Base-by-base conservation (phyloP, 2,888 invertebrate species). In the Lithophane semibrunnea region DNA sequence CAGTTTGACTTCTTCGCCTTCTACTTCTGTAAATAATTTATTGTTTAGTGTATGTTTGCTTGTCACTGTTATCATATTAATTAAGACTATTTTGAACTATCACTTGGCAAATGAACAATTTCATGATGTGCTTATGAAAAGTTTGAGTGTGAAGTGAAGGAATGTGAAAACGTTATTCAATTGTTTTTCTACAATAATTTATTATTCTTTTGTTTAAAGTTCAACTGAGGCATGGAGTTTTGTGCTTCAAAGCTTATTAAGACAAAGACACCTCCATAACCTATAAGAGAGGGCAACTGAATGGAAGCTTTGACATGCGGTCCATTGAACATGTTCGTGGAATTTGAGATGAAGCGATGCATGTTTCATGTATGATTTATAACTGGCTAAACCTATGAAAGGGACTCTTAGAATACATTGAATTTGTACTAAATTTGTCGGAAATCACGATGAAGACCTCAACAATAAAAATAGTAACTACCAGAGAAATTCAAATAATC, bases 311-410 rank as follows among this genome's bases (percentile, higher is more conserved):
- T 56, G 69, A 56, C 10, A 82, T n/a, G 56, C 60, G 10, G n/a
- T 44, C 44, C 37, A 77, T 66, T 66, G 21, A 80, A 61, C 21
- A 56, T 24, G 37, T 52, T 66, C 56, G 13, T 37, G 24, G 56
- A 77, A 80, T 80, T 79, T n/a, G 29, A 16, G 21, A 67, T 54
- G 29, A 67, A 52, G 52, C 9, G 52, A 29, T 49, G 21, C 13
- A 49, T 21, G 24, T 29, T 12, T 21, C 18, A 66, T 66, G 2
- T 13, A 21, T 8, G 21, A 29, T 4, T 29, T 29, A 69, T 42
- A 49, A 29, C 1, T 58, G 5, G 29, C 0, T n/a, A 60, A 21
- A 21, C 21, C 5, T 65, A 29, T 64, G 5, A 44, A 65, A 65
- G 12, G 8, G 13, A 70, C 4, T 37, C 58, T 49, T 18, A 49